Evolutionary conservation across 1,140 invertebrate species (phyloP).

Genomic region (Venturia canescens): DNA sequence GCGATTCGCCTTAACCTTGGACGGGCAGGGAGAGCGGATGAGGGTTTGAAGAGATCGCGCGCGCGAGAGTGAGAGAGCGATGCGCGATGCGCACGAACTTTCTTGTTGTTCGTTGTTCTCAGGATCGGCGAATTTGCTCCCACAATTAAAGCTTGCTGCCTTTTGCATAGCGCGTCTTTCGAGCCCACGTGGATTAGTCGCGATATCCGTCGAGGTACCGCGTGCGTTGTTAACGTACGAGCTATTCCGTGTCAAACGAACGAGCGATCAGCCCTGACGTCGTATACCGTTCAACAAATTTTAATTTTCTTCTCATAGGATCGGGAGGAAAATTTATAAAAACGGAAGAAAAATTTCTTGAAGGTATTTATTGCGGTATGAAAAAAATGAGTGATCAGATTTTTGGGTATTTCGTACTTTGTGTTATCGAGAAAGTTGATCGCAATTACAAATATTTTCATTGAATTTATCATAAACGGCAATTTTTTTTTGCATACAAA

Average conservation of each 20-base stretch:
- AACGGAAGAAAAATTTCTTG: too few relatives aligned
- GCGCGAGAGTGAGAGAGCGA: not conserved
- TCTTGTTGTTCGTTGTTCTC: slow-evolving; percentile 65
- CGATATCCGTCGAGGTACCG: slow-evolving; percentile 13
- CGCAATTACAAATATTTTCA: too few relatives aligned
- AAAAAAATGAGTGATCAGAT: too few relatives aligned
- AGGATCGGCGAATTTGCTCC: slow-evolving; percentile 53
- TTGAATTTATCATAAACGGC: too few relatives aligned
- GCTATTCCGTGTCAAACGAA: not conserved
- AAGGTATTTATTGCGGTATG: too few relatives aligned
- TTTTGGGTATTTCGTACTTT: too few relatives aligned
- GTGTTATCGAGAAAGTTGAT: too few relatives aligned
- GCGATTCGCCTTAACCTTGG: slow-evolving; percentile 75
- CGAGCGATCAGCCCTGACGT: not conserved
- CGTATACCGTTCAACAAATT: not conserved
- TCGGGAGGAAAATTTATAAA: too few relatives aligned
- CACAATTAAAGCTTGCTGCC: slow-evolving; percentile 67
- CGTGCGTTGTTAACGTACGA: not conserved
- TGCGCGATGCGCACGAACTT: slow-evolving; percentile 49
- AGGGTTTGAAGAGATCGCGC: not conserved
- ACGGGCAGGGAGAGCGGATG: slow-evolving; percentile 39
- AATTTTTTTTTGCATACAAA: too few relatives aligned
- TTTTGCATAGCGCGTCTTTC: not conserved
- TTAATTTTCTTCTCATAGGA: too few relatives aligned
- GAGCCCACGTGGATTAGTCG: slow-evolving; percentile 32